Percentiles rank a stretch among this genome's conserved stretches.
phyloP scores from a whole-genome alignment of 2,797 vertebrate species.

The Pseudomugil tenellus region DNA sequence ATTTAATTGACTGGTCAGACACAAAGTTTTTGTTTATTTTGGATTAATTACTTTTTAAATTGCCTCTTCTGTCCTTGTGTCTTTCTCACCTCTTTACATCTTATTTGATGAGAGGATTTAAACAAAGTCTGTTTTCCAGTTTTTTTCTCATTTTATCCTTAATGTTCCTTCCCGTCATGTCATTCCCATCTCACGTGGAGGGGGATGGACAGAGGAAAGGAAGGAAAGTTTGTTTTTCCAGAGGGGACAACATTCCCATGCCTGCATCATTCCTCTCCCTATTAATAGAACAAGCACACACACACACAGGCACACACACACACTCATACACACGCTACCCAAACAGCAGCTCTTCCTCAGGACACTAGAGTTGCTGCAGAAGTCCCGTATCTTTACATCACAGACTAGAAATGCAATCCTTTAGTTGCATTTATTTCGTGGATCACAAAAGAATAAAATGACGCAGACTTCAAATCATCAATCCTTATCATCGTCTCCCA shows the following conservation, averaged over 20 bases:
- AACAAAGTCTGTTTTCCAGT: too few species aligned
- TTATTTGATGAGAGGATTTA: background rate
- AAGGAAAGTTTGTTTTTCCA: slow-evolving; percentile 74
- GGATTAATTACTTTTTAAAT: background rate
- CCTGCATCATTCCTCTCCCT: slow-evolving; percentile 74
- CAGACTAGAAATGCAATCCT: background rate
- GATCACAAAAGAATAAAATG: background rate
- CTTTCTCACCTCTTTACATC: background rate
- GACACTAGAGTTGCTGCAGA: slow-evolving; percentile 71
- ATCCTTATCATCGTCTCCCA: background rate
- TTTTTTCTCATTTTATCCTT: slow-evolving; percentile 58
- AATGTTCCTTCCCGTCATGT: slow-evolving; percentile 40
- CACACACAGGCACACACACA: slow-evolving; percentile 19
- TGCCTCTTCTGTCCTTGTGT: background rate
- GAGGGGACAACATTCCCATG: slow-evolving; percentile 82
- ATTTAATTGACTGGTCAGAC: background rate
- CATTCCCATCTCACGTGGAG: slow-evolving; percentile 48
- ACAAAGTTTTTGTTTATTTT: background rate
- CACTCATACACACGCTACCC: slow-evolving; percentile 74
- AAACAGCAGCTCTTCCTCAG: slow-evolving; percentile 60
- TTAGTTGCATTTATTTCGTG: slow-evolving; percentile 4
- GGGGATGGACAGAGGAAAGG: slow-evolving; percentile 26
- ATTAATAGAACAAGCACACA: slow-evolving; percentile 75
- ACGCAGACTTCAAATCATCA: background rate
- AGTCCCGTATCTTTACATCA: slow-evolving; percentile 30